These are phyloP conservation scores for Mythimna lalbum DNA, from an alignment of 2,888 invertebrate species.

Conservation along the genomic window DNA sequence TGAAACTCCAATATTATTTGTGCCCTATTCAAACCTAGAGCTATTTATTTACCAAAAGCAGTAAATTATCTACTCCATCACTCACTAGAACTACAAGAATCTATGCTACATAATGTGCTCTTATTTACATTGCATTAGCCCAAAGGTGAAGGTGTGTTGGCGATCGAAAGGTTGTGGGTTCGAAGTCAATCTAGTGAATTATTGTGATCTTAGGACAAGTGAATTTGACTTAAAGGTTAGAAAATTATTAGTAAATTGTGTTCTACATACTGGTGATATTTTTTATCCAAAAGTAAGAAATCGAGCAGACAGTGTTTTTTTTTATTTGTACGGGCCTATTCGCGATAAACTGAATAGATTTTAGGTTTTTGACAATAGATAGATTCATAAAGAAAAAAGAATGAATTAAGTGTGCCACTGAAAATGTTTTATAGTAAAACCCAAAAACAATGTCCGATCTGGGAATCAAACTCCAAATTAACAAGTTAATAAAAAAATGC, in stretches of 20 bases:
- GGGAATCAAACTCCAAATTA: not conserved
- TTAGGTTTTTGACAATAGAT: no score
- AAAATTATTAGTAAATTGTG: not conserved
- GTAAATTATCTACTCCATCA: not conserved
- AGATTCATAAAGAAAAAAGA: no score
- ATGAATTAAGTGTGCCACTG: not conserved
- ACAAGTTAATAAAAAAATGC: not conserved
- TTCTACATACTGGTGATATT: not conserved
- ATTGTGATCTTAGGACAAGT: not conserved
- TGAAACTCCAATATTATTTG: not conserved
- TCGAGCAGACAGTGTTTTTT: not conserved
- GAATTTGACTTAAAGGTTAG: not conserved
- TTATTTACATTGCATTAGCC: conserved; percentile 21
- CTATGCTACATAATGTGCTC: conserved; percentile 36
- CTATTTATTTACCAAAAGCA: conserved; percentile 1
- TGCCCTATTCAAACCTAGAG: not conserved
- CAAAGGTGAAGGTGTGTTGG: conserved; percentile 46
- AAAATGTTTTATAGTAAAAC: not conserved
- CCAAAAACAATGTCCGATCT: not conserved
- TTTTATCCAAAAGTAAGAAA: not conserved
- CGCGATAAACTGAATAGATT: no score
- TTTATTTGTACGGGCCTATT: not conserved
- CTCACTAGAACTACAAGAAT: not conserved
- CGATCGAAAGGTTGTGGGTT: conserved; percentile 30
- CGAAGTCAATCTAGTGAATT: conserved; percentile 5